phyloP scores from a whole-genome alignment of 2,888 invertebrate genomes.

The Zhuqinia jingwanae region DNA sequence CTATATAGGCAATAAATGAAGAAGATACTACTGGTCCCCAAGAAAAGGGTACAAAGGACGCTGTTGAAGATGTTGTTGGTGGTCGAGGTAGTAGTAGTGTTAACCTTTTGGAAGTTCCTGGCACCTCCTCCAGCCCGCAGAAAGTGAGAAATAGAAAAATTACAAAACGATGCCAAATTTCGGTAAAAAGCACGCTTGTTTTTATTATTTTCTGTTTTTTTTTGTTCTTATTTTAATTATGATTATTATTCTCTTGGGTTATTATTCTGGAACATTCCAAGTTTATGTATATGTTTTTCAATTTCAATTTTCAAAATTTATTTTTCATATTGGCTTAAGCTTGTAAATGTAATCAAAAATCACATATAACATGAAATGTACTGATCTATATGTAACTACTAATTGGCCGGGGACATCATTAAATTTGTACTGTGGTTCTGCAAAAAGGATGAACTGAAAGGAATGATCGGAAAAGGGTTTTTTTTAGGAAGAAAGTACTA shows the following conservation, averaged over 20 bases:
- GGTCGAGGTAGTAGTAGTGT: slow-evolving; percentile 44
- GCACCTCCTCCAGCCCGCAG: slow-evolving; percentile 46
- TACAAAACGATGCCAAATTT: slow-evolving; percentile 61
- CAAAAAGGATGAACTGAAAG: too few species aligned
- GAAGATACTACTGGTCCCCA: slow-evolving; percentile 28
- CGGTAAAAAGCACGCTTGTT: slow-evolving; percentile 66
- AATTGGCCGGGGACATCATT: too few species aligned
- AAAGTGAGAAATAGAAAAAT: slow-evolving; percentile 73
- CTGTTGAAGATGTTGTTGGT: background rate
- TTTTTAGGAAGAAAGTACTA: background rate
- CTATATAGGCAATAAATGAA: slow-evolving; percentile 55
- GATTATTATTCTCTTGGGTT: slow-evolving; percentile 19
- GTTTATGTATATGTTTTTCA: background rate
- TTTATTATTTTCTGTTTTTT: background rate
- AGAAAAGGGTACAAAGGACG: slow-evolving; percentile 39
- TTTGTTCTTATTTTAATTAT: slow-evolving; percentile 23
- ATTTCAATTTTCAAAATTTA: background rate
- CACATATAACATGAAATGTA: too few species aligned
- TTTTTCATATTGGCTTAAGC: background rate
- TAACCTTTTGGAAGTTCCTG: slow-evolving; percentile 58
- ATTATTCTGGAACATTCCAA: background rate
- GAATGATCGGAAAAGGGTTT: background rate
- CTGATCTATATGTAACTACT: too few species aligned
- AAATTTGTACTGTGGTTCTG: too few species aligned
- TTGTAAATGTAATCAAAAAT: too few species aligned